Evolutionary conservation across 2,888 invertebrate species (phyloP), one percentile per base, ranked within the genome.

Genomic region (Pollenia amentaria): DNA sequence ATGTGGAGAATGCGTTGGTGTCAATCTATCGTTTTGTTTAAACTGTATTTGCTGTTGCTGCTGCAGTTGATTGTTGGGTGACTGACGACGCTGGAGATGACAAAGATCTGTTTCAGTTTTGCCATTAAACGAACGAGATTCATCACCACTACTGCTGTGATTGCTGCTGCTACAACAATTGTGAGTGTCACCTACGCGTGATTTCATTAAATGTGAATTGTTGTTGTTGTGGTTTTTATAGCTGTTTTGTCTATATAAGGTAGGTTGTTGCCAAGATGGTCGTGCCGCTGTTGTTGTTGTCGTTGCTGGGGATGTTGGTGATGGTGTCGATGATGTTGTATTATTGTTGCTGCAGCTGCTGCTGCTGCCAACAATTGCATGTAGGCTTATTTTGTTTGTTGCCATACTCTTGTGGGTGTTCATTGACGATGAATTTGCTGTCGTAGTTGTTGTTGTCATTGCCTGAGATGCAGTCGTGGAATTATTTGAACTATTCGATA

Each of bases 371-470:
- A 91, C 92, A 92, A 92, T 92, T 91, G 92, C 89, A 91, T 92
- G 91, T 92, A 92, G 92, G 92, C 92, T 92, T 91, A 92, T 90
- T 90, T 91, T 92, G 57, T 76, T 81, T 81, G 90, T 89, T 88
- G 91, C 90, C 80, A 84, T 62, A 87, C 88, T 90, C 89, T 91
- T 92, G 92, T 91, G 91, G 90, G 91, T 92, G 92, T 91, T 90
- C 88, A 89, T 88, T 89, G 89, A 80, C 75, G 73, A 55, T 73
- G 73, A 7, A 85, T 86, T 80, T 85, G 88, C 76, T 86, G 85
- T 57, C 80, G 84, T 69, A 85, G 89, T 67, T 88, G 89, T 69
- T 86, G 89, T 67, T 88, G 89, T 73, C 73, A 75, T 46, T 44
- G 76, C 18, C 75, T 77, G 73, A 79, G 84, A 46, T 85, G 82